Conservation (phyloP, 1,140 invertebrate genomes). For the Drosophila ironensis region DNA sequence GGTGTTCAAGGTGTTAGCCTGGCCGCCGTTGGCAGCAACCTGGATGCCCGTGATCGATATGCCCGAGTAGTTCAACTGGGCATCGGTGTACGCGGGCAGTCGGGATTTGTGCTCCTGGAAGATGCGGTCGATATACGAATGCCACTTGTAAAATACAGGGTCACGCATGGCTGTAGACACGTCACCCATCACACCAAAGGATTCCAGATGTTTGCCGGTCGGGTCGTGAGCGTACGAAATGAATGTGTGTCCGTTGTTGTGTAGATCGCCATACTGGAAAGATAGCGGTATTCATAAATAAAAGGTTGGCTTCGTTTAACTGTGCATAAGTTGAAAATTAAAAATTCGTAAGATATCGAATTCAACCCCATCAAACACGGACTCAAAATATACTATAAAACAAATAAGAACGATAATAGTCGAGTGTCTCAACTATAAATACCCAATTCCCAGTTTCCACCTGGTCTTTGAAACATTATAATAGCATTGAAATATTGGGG, state of each 20-base stretch:
- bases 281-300: not conserved
- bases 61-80: constrained; percentile 85
- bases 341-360: too few species aligned
- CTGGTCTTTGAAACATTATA: too few species aligned
- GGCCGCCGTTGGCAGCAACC: constrained; percentile 82
- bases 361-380: too few species aligned
- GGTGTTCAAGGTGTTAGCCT: constrained; percentile 85
- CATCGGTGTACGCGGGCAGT: constrained; percentile 85
- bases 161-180: constrained; percentile 90
- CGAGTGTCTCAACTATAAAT: too few species aligned
- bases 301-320: not conserved
- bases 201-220: constrained; percentile 87
- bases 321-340: too few species aligned
- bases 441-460: too few species aligned
- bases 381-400: too few species aligned
- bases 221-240: constrained; percentile 89
- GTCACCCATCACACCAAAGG: constrained; percentile 88
- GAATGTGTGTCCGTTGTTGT: constrained; percentile 88
- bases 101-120: constrained; percentile 90
- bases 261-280: constrained; percentile 87
- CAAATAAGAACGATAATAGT: too few species aligned
- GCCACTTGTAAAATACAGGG: constrained; percentile 93
- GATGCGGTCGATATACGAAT: constrained; percentile 90
- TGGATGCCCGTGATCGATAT: constrained; percentile 84
- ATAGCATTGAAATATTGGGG: too few species aligned